These are phyloP conservation scores for Holacanthella duospinosa DNA, from an alignment of 2,888 invertebrate species.

Conservation along the genomic window DNA sequence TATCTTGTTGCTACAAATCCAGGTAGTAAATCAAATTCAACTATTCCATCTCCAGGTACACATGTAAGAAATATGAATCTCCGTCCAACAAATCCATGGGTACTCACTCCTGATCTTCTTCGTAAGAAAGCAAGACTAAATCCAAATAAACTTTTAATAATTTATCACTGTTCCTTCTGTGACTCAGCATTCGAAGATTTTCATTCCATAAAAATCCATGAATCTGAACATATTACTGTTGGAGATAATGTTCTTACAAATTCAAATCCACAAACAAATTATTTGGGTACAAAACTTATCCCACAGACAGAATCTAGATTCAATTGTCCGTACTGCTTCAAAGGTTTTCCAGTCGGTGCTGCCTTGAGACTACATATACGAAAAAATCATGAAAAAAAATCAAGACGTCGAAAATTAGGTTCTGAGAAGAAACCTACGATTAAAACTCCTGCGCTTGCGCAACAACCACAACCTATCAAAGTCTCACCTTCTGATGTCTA, in stretches of 20 bases:
- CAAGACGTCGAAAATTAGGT: too few relatives aligned
- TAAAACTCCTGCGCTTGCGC: too few relatives aligned
- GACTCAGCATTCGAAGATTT: not conserved
- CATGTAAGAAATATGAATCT: not conserved
- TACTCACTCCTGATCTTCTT: not conserved
- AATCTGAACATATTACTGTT: not conserved
- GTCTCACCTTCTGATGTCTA: too few relatives aligned
- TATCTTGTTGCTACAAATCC: not conserved
- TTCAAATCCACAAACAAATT: not conserved
- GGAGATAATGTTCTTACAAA: not conserved
- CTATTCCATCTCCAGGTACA: not conserved
- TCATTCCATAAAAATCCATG: not conserved
- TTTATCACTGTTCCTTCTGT: not conserved
- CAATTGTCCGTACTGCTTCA: not conserved
- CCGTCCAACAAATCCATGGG: not conserved
- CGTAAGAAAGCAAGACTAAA: not conserved
- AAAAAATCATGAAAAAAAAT: too few relatives aligned
- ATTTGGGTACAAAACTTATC: not conserved
- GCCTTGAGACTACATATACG: too few relatives aligned
- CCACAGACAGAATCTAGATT: not conserved
- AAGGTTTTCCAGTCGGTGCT: too few relatives aligned
- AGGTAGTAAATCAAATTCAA: not conserved
- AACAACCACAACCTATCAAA: too few relatives aligned
- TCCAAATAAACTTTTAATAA: not conserved
- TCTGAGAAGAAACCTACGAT: too few relatives aligned